phyloP scores from a whole-genome alignment of 2,113 vertebrate species.

The Spea multiplicata region DNA sequence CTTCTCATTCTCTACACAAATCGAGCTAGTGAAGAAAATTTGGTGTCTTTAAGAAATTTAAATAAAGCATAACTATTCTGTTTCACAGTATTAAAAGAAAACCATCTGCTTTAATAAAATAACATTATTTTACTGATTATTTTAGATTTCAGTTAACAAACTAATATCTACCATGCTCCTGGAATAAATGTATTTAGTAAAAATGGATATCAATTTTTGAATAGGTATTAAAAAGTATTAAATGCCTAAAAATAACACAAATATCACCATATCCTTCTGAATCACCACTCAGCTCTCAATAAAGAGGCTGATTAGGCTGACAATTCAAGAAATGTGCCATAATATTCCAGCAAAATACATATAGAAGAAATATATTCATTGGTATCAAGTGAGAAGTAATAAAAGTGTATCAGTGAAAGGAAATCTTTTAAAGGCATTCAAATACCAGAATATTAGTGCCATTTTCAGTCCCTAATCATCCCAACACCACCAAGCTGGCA shows the following conservation, averaged over 20 bases:
- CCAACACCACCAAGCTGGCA: conserved; percentile 9
- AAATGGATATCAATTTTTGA: not conserved
- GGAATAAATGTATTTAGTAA: too few relatives aligned
- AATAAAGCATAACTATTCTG: too few relatives aligned
- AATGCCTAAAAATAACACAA: not conserved
- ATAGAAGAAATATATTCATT: conserved; percentile 40
- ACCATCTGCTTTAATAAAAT: too few relatives aligned
- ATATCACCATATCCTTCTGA: not conserved
- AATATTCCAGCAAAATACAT: conserved; percentile 35
- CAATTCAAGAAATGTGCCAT: conserved; percentile 38
- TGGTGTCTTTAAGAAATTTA: too few relatives aligned
- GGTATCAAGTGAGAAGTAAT: conserved; percentile 40
- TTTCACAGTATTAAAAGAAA: too few relatives aligned
- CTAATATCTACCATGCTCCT: too few relatives aligned
- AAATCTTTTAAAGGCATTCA: conserved; percentile 26
- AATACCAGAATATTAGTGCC: conserved; percentile 26
- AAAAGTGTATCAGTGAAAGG: conserved; percentile 31
- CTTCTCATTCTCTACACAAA: too few relatives aligned
- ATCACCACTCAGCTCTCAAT: conserved; percentile 23
- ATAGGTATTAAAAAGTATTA: not conserved
- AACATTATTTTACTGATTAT: too few relatives aligned
- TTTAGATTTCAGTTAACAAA: too few relatives aligned
- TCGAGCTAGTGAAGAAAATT: too few relatives aligned
- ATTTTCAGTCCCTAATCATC: too few relatives aligned
- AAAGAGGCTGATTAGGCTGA: conserved; percentile 28